phyloP scores from a whole-genome alignment of 1,140 invertebrate species.

The Euura saliciscinereae region DNA sequence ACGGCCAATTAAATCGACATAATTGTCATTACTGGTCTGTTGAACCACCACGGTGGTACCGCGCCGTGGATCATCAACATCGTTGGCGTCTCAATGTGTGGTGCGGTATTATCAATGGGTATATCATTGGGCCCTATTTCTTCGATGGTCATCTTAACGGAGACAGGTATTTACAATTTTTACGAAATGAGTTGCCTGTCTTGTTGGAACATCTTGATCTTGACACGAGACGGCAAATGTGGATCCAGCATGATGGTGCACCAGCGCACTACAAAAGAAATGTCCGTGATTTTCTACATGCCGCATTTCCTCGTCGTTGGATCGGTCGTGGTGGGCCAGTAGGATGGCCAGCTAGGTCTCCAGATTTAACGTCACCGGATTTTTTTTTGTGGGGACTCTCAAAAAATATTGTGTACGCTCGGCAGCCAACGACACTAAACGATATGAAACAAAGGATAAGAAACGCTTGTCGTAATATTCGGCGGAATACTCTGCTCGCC shows the following conservation, averaged over 20 bases:
- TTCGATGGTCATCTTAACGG: slow-evolving; percentile 31
- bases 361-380: slow-evolving; percentile 42
- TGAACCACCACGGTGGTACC: slow-evolving; percentile 37
- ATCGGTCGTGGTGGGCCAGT: slow-evolving; percentile 16
- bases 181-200: slow-evolving; percentile 36
- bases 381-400: slow-evolving; percentile 42
- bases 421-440: too few relatives aligned
- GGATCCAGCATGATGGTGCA: neutral
- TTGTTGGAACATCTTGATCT: slow-evolving; percentile 42
- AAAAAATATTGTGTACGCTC: too few relatives aligned
- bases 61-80: slow-evolving; percentile 23
- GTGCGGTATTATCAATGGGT: slow-evolving; percentile 39
- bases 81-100: slow-evolving; percentile 40
- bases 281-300: too few relatives aligned
- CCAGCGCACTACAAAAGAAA: neutral
- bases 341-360: slow-evolving; percentile 36
- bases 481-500: neutral
- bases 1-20: slow-evolving; percentile 37
- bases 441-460: too few relatives aligned
- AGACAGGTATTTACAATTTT: slow-evolving; percentile 37
- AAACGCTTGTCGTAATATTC: neutral
- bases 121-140: slow-evolving; percentile 40
- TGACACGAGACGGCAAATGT: slow-evolving; percentile 31
- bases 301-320: too few relatives aligned
- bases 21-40: slow-evolving; percentile 37